These are phyloP conservation scores for Diceros bicornis DNA, from an alignment of 2,797 vertebrate species.

Conservation along the genomic window DNA sequence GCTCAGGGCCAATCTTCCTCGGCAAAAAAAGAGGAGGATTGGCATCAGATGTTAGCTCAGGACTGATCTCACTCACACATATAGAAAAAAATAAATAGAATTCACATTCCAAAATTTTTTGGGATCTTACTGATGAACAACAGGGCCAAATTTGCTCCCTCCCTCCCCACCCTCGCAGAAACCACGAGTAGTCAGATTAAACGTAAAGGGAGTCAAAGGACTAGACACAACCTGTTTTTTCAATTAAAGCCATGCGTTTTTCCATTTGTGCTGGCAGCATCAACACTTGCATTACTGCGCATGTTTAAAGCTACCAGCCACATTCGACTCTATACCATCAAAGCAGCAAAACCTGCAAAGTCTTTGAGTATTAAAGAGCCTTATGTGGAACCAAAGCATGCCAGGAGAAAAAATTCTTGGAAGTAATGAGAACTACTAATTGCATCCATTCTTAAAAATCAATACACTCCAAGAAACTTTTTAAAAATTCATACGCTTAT, in stretches of 20 bases:
- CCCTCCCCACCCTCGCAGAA: slow-evolving; percentile 46
- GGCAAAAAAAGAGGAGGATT: too few relatives aligned
- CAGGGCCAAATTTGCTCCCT: background rate
- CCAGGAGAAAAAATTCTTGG: slow-evolving; percentile 67
- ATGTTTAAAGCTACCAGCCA: slow-evolving; percentile 59
- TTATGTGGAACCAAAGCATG: background rate
- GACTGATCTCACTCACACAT: too few relatives aligned
- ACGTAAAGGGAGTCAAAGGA: slow-evolving; percentile 69
- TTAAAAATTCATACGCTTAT: slow-evolving; percentile 73
- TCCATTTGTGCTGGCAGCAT: slow-evolving; percentile 67
- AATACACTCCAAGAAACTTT: slow-evolving; percentile 74
- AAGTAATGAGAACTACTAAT: slow-evolving; percentile 76
- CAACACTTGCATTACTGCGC: background rate
- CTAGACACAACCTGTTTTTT: slow-evolving; percentile 64
- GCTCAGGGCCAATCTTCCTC: too few relatives aligned
- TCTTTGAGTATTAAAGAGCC: slow-evolving; percentile 58
- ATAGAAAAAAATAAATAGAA: background rate
- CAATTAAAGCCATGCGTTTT: slow-evolving; percentile 73
- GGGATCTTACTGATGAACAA: slow-evolving; percentile 37
- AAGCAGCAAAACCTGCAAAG: slow-evolving; percentile 38
- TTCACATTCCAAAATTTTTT: slow-evolving; percentile 10
- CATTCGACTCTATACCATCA: slow-evolving; percentile 6
- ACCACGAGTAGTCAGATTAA: slow-evolving; percentile 49
- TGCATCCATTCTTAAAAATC: slow-evolving; percentile 77
- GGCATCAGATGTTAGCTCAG: too few relatives aligned